Evolutionary conservation across 2,797 vertebrate genomes (phyloP).

Genomic region (Eulemur coronatus): DNA sequence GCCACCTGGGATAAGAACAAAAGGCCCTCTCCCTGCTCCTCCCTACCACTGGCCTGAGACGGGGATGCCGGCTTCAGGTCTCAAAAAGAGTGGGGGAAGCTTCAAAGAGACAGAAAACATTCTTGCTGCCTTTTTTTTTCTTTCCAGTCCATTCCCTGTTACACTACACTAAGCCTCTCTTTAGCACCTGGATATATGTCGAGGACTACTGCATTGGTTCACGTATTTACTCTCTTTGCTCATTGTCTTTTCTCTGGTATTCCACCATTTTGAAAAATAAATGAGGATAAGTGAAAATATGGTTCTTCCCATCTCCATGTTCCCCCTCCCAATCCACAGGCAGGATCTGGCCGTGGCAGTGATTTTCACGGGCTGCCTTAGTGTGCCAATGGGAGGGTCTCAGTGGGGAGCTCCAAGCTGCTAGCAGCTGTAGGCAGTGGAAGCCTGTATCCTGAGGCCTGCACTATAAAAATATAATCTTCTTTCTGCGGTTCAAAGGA

Average conservation of each 20-base stretch:
- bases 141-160: no score
- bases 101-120: no score
- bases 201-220: not conserved
- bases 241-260: not conserved
- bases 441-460: not conserved
- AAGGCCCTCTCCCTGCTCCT: no score
- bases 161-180: not conserved
- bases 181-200: not conserved
- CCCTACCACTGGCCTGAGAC: no score
- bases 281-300: not conserved
- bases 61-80: no score
- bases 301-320: not conserved
- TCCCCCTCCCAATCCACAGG: not conserved
- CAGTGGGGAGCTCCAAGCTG: not conserved
- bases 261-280: not conserved
- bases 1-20: no score
- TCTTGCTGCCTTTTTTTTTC: no score
- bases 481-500: not conserved
- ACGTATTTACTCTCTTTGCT: not conserved
- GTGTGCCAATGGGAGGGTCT: not conserved
- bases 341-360: not conserved
- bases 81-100: no score
- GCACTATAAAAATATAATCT: not conserved
- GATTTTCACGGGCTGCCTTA: not conserved
- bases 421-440: not conserved